These are phyloP conservation scores for Argya squamiceps DNA, from an alignment of 2,797 vertebrate species.

Conservation along the genomic window DNA sequence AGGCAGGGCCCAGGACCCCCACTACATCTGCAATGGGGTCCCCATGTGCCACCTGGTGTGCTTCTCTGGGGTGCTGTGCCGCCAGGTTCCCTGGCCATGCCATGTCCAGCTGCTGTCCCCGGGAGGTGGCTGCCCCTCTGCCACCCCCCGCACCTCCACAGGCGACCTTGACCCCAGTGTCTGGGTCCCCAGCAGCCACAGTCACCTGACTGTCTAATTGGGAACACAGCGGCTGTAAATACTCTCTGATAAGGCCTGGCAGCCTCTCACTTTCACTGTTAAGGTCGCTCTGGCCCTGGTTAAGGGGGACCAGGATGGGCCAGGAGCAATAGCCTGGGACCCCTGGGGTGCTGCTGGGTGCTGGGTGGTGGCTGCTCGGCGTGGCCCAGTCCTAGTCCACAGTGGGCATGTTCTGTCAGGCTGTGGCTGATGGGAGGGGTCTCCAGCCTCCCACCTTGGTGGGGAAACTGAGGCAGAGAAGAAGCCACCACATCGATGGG, in stretches of 20 bases:
- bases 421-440: neutral
- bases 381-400: accelerated
- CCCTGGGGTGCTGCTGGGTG: neutral
- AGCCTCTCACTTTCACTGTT: constrained; percentile 65
- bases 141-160: neutral
- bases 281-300: constrained; percentile 36
- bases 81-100: accelerated
- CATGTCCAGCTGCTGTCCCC: neutral
- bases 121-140: neutral
- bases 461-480: neutral
- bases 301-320: constrained; percentile 18
- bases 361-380: accelerated
- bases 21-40: accelerated
- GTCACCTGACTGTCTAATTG: constrained; percentile 76
- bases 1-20: neutral
- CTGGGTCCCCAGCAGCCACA: constrained; percentile 67
- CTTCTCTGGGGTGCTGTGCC: accelerated
- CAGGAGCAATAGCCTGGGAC: neutral
- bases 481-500: accelerated
- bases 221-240: constrained; percentile 75
- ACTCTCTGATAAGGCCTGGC: constrained; percentile 73
- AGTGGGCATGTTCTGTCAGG: accelerated
- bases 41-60: too few relatives aligned
- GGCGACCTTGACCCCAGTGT: constrained; percentile 67
- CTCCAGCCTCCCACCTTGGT: accelerated